Evolutionary conservation across 2,888 invertebrate genomes (phyloP), one percentile per base, ranked within the genome.

Genomic region (Terebella lapidaria): DNA sequence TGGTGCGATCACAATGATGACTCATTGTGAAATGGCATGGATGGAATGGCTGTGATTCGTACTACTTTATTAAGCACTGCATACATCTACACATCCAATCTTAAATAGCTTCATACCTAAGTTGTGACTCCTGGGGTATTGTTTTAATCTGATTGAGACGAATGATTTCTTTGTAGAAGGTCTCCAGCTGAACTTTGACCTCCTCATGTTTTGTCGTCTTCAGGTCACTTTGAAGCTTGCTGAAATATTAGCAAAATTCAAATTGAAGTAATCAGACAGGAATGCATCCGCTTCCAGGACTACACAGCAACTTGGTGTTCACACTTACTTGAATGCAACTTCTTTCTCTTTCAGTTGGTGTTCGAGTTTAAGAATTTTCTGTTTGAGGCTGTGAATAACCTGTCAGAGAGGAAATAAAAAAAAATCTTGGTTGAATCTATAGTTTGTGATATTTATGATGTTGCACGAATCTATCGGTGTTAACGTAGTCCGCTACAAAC

Each of bases 161-260:
- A 1, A 75, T 65, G 47, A 80, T 70, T 60, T 80, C 80, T 51
- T 71, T 71, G 62, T 75, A 76, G 28, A 75, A 71, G 27, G 71
- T 73, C 57, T 79, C 79, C 67, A 78, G 64, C 60, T 79, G 79
- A 20, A 73, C 64, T 51, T 72, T 75, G 70, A 79, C 65, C 60
- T 80, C 80, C 29, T 78, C 78, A 26, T 76, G 61, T 59, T 77
- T 78, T 24, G 80, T 79, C 15, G 76, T 74, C 62, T 79, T 79
- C 61, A 80, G 54, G 63, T 80, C 78, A 68, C 74, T 71, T 61
- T 77, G 75, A 2, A 80, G 64, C 64, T 78, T 79, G 54, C 78
- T 79, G 27, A 18, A 20, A 35, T n/a, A 35, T 55, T 15, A 55
- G 42, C 42, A 35, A 10, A 35, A 35, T 35, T 35, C n/a, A n/a